Percentiles rank a stretch among this genome's conserved stretches.
phyloP scores from a whole-genome alignment of 64 coral and sea anemone species.

The Catalaphyllia jardinei region DNA sequence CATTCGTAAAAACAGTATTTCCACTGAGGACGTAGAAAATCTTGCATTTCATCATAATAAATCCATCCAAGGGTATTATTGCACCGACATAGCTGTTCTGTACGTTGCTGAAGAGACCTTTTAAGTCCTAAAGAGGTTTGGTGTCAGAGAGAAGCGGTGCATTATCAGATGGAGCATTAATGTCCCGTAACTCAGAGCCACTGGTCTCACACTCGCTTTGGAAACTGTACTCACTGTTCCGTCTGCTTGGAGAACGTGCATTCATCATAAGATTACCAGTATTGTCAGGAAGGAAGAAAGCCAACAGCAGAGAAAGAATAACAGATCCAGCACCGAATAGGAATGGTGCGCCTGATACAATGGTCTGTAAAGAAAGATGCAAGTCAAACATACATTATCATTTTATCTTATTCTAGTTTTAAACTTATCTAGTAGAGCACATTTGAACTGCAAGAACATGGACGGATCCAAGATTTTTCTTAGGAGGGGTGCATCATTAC shows the following conservation, averaged over 20 bases:
- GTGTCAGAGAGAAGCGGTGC: slow-evolving; percentile 18
- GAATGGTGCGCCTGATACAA: slow-evolving; percentile 83
- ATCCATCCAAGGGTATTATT: too few species aligned
- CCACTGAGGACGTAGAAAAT: not conserved
- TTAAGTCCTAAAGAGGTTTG: not conserved
- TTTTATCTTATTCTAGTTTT: too few species aligned
- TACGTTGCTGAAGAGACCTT: not conserved
- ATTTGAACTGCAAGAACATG: too few species aligned
- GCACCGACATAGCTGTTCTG: too few species aligned
- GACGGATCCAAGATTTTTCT: too few species aligned
- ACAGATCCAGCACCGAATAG: slow-evolving; percentile 95
- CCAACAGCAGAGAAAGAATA: slow-evolving; percentile 78
- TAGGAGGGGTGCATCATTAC: too few species aligned
- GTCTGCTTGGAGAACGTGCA: slow-evolving; percentile 58
- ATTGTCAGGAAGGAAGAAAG: slow-evolving; percentile 89
- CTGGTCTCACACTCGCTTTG: slow-evolving; percentile 60
- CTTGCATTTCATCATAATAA: too few species aligned
- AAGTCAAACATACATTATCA: not conserved
- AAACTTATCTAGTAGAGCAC: too few species aligned
- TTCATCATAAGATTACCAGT: slow-evolving; percentile 25
- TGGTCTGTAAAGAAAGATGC: slow-evolving; percentile 53
- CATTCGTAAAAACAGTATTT: not conserved
- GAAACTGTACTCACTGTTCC: slow-evolving; percentile 50
- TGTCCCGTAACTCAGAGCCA: slow-evolving; percentile 18
- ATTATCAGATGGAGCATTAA: not conserved